phyloP scores from a whole-genome alignment of 2,888 invertebrate genomes.

The Xylophagus ater region DNA sequence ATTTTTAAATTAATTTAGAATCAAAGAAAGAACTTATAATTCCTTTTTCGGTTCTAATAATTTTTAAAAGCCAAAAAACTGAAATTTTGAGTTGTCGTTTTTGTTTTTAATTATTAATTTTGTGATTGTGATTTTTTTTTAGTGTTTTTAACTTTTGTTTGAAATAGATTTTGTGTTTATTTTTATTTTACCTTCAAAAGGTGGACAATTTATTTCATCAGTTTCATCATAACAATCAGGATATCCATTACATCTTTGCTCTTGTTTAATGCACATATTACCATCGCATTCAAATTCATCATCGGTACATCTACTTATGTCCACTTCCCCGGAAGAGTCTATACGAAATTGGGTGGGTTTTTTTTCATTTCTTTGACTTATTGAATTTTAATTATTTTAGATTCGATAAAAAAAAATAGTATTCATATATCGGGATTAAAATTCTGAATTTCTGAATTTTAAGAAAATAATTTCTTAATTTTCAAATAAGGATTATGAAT shows the following conservation, averaged over 20 bases:
- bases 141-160: slow-evolving; percentile 8
- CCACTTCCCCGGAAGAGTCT: slow-evolving; percentile 20
- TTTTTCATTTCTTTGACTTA: too few species aligned
- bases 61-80: too few species aligned
- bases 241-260: slow-evolving; percentile 48
- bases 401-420: too few species aligned
- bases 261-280: slow-evolving; percentile 37
- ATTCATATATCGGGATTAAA: too few species aligned
- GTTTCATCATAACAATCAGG: slow-evolving; percentile 51
- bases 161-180: slow-evolving; percentile 1
- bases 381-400: too few species aligned
- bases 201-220: slow-evolving; percentile 45
- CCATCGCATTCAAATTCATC: slow-evolving; percentile 37
- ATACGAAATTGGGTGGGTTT: slow-evolving; percentile 17
- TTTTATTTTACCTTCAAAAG: slow-evolving; percentile 32
- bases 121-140: slow-evolving; percentile 2
- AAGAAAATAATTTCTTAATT: too few species aligned
- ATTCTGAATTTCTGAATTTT: too few species aligned
- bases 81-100: too few species aligned
- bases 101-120: slow-evolving; percentile 16
- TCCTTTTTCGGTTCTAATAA: too few species aligned
- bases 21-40: too few species aligned
- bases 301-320: slow-evolving; percentile 30
- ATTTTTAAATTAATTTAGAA: too few species aligned
- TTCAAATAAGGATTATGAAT: too few species aligned